These are phyloP conservation scores for Diplogasteroides magnus DNA, from an alignment of 1,140 invertebrate genomes.

Conservation along the genomic window DNA sequence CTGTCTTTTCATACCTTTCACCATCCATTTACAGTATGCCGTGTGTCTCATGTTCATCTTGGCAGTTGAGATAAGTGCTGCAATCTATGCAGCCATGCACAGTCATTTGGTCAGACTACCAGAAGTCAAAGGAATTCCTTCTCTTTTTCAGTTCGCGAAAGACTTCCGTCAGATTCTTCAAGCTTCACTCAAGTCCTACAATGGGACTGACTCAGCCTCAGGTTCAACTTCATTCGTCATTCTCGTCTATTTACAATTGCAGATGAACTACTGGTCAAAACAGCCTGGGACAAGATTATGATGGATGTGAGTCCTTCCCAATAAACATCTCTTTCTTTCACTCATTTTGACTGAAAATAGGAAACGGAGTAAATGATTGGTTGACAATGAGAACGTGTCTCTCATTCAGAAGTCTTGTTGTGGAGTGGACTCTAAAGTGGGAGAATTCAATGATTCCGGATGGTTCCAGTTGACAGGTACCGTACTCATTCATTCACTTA, in stretches of 20 bases:
- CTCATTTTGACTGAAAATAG: too few relatives aligned
- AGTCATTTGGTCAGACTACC: conserved; percentile 44
- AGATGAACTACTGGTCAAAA: conserved; percentile 43
- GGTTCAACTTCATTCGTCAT: too few relatives aligned
- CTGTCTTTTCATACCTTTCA: neutral
- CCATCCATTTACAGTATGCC: conserved; percentile 42
- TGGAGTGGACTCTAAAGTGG: conserved; percentile 49
- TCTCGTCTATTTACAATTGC: conserved; percentile 16
- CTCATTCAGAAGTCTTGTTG: conserved; percentile 49
- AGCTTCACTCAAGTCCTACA: conserved; percentile 49
- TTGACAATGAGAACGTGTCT: neutral
- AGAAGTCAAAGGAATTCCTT: too few relatives aligned
- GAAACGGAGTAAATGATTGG: neutral
- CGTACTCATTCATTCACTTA: too few relatives aligned
- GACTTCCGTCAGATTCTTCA: conserved; percentile 46
- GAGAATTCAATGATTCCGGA: conserved; percentile 49
- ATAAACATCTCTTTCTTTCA: conserved; percentile 16
- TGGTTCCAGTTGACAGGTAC: conserved; percentile 40
- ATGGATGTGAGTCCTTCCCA: conserved; percentile 43
- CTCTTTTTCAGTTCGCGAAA: conserved; percentile 42
- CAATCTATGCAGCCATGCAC: conserved; percentile 52
- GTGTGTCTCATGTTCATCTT: conserved; percentile 52
- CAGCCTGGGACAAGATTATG: conserved; percentile 54
- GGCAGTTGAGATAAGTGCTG: conserved; percentile 51
- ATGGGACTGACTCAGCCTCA: conserved; percentile 55